Evolutionary conservation across 2,797 vertebrate genomes (phyloP).

Genomic region (Pterois miles): DNA sequence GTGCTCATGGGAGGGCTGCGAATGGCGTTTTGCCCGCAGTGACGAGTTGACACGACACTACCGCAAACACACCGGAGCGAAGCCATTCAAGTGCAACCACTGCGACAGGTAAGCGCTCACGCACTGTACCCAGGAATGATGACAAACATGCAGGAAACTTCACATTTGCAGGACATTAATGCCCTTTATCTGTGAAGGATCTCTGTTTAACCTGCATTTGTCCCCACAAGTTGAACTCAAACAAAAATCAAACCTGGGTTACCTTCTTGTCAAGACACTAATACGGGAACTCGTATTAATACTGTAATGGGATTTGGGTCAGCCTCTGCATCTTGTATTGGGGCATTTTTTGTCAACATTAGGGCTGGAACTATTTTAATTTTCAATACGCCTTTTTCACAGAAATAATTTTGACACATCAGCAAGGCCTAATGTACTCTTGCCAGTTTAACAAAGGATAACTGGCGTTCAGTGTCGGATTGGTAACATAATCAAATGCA

Average conservation of each 20-base stretch:
- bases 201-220: neutral
- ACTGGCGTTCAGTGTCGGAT: too few species aligned
- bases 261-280: neutral
- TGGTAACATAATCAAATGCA: too few species aligned
- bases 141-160: neutral
- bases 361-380: neutral
- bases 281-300: rapidly evolving
- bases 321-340: neutral
- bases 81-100: constrained; percentile 98
- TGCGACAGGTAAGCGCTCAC: constrained; percentile 90
- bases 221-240: neutral
- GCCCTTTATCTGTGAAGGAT: neutral
- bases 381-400: neutral
- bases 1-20: constrained; percentile 97
- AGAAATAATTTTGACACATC: neutral
- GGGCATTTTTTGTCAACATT: neutral
- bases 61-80: constrained; percentile 97
- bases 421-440: too few species aligned
- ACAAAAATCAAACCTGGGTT: neutral
- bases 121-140: neutral
- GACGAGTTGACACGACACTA: constrained; percentile 97
- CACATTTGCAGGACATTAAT: neutral
- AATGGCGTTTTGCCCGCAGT: constrained; percentile 96
- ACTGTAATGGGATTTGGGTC: neutral
- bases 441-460: too few species aligned